phyloP scores from a whole-genome alignment of 2,888 invertebrate genomes.

The Biston betularia region DNA sequence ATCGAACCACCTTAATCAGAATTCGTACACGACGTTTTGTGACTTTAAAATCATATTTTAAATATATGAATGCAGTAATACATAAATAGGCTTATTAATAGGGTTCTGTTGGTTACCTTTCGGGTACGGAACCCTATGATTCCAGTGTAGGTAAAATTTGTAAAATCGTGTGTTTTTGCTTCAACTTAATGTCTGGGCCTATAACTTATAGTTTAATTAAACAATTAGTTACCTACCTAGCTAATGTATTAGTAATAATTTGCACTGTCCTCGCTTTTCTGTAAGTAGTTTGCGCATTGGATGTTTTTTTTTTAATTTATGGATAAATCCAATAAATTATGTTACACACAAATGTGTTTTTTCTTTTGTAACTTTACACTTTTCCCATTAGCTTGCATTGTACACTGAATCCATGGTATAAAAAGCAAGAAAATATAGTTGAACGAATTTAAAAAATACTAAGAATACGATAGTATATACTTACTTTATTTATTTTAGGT shows the following conservation, averaged over 20 bases:
- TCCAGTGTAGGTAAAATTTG: neutral
- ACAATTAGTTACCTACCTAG: constrained; percentile 10
- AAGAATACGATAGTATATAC: too few relatives aligned
- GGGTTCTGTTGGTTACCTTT: neutral
- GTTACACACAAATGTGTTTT: constrained; percentile 50
- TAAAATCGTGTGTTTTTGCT: neutral
- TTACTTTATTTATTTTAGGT: too few relatives aligned
- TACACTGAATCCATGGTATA: too few relatives aligned
- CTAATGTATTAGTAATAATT: constrained; percentile 19
- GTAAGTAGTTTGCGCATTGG: constrained; percentile 64
- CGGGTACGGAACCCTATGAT: neutral
- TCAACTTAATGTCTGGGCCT: constrained; percentile 5
- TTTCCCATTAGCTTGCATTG: neutral
- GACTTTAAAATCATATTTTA: too few relatives aligned
- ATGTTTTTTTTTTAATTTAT: constrained; percentile 62
- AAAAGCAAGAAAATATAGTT: too few relatives aligned
- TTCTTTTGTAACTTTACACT: constrained; percentile 36
- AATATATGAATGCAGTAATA: too few relatives aligned
- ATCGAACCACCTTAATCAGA: too few relatives aligned
- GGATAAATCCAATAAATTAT: constrained; percentile 75
- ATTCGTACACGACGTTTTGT: too few relatives aligned
- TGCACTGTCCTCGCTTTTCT: constrained; percentile 57
- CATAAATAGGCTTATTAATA: too few relatives aligned
- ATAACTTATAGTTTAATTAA: constrained; percentile 17
- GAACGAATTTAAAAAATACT: too few relatives aligned